Conservation (phyloP, 2,113 vertebrate species). For the Egretta garzetta region DNA sequence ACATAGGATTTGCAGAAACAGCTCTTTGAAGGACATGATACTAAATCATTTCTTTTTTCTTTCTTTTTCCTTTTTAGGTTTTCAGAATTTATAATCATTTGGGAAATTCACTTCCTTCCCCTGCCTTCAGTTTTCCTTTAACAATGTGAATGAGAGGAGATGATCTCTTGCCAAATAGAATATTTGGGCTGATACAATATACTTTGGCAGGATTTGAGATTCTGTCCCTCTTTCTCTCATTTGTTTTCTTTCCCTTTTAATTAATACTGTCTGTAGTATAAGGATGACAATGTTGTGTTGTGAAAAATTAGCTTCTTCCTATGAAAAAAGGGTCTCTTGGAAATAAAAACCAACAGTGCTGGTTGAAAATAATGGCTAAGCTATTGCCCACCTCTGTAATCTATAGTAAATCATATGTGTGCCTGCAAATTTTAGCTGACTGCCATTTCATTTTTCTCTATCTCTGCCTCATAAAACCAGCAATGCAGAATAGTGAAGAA, state of each 20-base stretch:
- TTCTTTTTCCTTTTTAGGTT: slow-evolving; percentile 6
- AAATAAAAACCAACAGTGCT: not conserved
- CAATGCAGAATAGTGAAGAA: not conserved
- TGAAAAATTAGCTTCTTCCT: not conserved
- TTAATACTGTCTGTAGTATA: not conserved
- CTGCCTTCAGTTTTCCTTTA: not conserved
- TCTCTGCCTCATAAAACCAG: slow-evolving; percentile 5
- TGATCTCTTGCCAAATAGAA: not conserved
- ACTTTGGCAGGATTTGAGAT: not conserved
- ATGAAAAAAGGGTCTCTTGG: not conserved
- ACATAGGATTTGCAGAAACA: slow-evolving; percentile 72
- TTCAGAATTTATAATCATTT: slow-evolving; percentile 47
- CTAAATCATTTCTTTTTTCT: slow-evolving; percentile 44
- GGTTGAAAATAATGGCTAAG: not conserved
- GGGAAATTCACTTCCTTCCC: slow-evolving; percentile 2
- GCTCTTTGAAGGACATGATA: slow-evolving; percentile 69
- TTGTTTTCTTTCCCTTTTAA: not conserved
- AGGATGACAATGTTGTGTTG: not conserved
- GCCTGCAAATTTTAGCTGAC: not conserved
- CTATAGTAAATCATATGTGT: not conserved
- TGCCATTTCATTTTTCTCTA: not conserved
- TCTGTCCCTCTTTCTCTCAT: not conserved
- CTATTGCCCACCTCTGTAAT: not conserved
- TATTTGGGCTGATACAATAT: not conserved
- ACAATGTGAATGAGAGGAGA: not conserved